A percentile compares a stretch with the other conserved stretches of the same genome.
phyloP scores from a whole-genome alignment of 2,113 vertebrate genomes.

The Sitta europaea region DNA sequence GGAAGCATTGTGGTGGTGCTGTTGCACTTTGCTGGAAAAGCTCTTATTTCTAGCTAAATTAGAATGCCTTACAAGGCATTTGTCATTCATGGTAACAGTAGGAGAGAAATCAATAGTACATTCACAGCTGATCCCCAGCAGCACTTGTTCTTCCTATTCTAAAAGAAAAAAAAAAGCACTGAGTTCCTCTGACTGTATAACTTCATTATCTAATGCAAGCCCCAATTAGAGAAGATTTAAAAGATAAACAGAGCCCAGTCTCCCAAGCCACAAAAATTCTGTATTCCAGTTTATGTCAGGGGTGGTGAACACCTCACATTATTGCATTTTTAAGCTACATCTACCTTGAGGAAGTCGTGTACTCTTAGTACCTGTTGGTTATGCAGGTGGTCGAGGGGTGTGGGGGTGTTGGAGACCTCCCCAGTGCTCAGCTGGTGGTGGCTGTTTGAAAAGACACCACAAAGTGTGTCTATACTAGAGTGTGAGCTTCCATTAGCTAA shows the following conservation, averaged over 20 bases:
- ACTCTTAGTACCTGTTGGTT: not conserved
- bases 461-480: not conserved
- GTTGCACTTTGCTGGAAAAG: constrained; percentile 25
- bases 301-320: not conserved
- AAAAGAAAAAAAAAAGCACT: not conserved
- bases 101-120: constrained; percentile 49
- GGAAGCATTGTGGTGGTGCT: constrained; percentile 18
- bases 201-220: not conserved
- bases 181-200: not conserved
- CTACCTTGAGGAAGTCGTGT: not conserved
- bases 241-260: not conserved
- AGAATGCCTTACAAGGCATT: constrained; percentile 9
- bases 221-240: not conserved
- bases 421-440: not conserved
- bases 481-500: not conserved
- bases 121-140: constrained; percentile 7
- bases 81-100: constrained; percentile 38
- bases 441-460: not conserved
- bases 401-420: not conserved
- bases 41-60: constrained; percentile 14
- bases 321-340: not conserved
- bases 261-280: not conserved
- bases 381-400: not conserved
- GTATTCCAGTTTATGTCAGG: not conserved
- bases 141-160: not conserved